phyloP scores from a whole-genome alignment of 2,113 vertebrate species.

The Gambusia holbrooki region DNA sequence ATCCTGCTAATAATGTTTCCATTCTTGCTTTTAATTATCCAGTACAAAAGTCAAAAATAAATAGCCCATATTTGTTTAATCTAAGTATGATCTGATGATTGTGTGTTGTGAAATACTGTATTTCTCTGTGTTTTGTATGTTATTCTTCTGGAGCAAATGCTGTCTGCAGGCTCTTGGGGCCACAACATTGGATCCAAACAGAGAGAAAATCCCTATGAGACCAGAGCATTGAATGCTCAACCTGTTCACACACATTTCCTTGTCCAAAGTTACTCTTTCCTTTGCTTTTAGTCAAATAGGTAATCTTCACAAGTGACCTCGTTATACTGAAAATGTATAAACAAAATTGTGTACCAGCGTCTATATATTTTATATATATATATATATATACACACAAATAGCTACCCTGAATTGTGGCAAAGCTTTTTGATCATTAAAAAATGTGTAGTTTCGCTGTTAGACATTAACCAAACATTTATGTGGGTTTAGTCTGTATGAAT shows the following conservation, averaged over 20 bases:
- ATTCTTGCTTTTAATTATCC: neutral
- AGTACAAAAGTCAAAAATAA: slow-evolving; percentile 5
- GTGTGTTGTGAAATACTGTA: slow-evolving; percentile 38
- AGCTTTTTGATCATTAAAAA: too few relatives aligned
- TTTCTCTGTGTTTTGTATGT: slow-evolving; percentile 46
- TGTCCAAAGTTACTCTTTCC: slow-evolving; percentile 21
- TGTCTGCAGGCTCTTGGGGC: slow-evolving; percentile 49
- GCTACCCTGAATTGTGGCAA: too few relatives aligned
- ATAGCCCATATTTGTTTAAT: neutral
- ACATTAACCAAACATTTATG: too few relatives aligned
- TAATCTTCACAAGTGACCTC: slow-evolving; percentile 6
- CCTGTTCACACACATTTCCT: slow-evolving; percentile 33
- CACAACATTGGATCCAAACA: slow-evolving; percentile 52
- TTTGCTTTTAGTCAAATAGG: slow-evolving; percentile 11
- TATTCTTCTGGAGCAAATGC: slow-evolving; percentile 55
- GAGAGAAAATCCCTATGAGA: slow-evolving; percentile 60
- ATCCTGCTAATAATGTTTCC: neutral
- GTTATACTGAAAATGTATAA: neutral
- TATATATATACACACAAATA: too few relatives aligned
- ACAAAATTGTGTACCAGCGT: neutral
- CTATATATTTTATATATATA: too few relatives aligned
- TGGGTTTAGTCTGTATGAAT: too few relatives aligned
- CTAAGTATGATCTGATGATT: slow-evolving; percentile 22
- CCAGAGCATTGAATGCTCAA: slow-evolving; percentile 18
- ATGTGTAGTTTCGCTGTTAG: too few relatives aligned